Evolutionary conservation across 2,113 vertebrate species (phyloP), one percentile per base, ranked within the genome.

Genomic region (Archocentrus centrarchus): DNA sequence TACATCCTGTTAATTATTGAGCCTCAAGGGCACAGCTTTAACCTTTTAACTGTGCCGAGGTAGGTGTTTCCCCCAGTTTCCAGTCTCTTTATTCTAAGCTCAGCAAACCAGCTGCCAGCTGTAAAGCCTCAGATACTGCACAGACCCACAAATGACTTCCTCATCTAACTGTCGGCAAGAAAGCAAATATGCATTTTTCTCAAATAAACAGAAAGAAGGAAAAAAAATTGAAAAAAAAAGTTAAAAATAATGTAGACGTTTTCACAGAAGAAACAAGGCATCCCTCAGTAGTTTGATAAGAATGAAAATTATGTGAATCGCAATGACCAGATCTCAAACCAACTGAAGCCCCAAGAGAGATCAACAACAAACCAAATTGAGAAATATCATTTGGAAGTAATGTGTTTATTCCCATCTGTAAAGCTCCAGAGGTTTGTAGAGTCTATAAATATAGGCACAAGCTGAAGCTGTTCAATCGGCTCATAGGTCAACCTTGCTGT

Each of bases 21-120:
- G 50, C 47, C 32, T 0, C 53, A 11, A 55, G 47, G 68, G 68
- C 68, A 53, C 27, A 55, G 24, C 0, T 0, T 73, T 0, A 7
- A 11, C 47, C 47, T 20, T 73, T 73, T 73, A 73, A 53, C 50
- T 53, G 47, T 73, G 68, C 35, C n/a, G 68, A 73, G 68, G 47
- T 73, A 30, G 47, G 68, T 73, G 47, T 73, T 73, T 73, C 24
- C 68, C 68, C 68, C 68, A 55, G 47, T 73, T 70, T 70, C 44
- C 66, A 70, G 6, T 70, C 17, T 20, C 17, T 73, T n/a, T 73
- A 73, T 73, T 73, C 68, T 55, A 73, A 73, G 27, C 11, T 73
- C 68, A 53, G 68, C 68, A 73, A 73, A 73, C 68, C 68, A 73
- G 68, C 47, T 73, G 47, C 68, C 68, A 73, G 68, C 68, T 73